A percentile compares a stretch with the other conserved stretches of the same genome.
These are phyloP conservation scores for Tympanoctomys barrerae DNA, from an alignment of 2,797 vertebrate species.

Conservation along the genomic window DNA sequence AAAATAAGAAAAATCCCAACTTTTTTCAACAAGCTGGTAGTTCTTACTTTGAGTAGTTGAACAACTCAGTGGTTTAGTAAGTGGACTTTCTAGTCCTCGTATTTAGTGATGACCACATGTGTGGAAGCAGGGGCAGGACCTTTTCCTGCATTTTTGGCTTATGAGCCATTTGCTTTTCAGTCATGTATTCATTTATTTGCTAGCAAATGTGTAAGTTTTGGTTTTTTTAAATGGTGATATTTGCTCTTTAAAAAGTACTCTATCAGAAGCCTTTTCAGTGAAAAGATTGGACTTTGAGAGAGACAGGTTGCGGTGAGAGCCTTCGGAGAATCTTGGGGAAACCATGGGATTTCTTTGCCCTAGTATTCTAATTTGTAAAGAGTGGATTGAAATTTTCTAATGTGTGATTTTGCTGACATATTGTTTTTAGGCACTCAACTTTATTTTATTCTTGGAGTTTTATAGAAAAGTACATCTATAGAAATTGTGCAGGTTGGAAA, in stretches of 20 bases:
- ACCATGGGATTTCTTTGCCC: constrained; percentile 45
- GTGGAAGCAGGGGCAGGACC: neutral
- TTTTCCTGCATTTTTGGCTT: constrained; percentile 32
- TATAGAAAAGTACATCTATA: constrained; percentile 43
- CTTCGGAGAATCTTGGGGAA: constrained; percentile 13
- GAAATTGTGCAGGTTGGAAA: constrained; percentile 10
- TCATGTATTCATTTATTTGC: constrained; percentile 49
- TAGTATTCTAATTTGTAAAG: constrained; percentile 32
- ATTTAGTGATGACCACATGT: constrained; percentile 20
- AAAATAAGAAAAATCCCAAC: constrained; percentile 11
- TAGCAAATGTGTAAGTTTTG: constrained; percentile 11
- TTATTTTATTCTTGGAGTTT: constrained; percentile 49
- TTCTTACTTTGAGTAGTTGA: constrained; percentile 40
- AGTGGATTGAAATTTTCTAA: constrained; percentile 44
- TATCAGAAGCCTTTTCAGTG: neutral
- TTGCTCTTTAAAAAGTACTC: constrained; percentile 45
- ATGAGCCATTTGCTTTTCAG: neutral
- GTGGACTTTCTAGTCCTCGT: constrained; percentile 5
- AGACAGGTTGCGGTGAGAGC: neutral
- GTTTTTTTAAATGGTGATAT: neutral
- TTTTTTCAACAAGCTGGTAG: constrained; percentile 11
- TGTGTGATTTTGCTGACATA: constrained; percentile 54
- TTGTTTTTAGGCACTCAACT: constrained; percentile 16
- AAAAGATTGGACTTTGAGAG: constrained; percentile 37
- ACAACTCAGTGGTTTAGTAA: constrained; percentile 44